Percentiles rank a stretch among this genome's conserved stretches.
These are phyloP conservation scores for Notothenia coriiceps DNA, from an alignment of 2,113 vertebrate genomes.

Conservation along the genomic window DNA sequence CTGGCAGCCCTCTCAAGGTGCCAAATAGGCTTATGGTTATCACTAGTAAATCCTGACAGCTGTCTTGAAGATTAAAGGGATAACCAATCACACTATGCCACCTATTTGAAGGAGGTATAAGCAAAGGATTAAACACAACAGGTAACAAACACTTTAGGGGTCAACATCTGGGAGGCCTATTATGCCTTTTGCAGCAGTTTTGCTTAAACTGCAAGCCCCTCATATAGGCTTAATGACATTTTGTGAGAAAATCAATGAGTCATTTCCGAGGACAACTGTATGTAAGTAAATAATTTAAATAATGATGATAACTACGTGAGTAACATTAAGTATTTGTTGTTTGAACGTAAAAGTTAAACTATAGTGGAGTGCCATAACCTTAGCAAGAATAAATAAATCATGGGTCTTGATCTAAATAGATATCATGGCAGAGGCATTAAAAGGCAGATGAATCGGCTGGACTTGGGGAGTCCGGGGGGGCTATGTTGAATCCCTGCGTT, in stretches of 20 bases:
- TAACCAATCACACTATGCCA: conserved; percentile 77
- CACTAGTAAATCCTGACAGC: conserved; percentile 82
- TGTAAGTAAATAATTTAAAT: too few species aligned
- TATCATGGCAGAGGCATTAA: too few species aligned
- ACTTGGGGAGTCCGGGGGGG: conserved; percentile 5
- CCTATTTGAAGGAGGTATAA: conserved; percentile 46
- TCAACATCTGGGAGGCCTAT: conserved; percentile 49
- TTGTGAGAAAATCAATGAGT: not conserved
- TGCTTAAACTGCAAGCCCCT: conserved; percentile 1
- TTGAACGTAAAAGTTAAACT: too few species aligned
- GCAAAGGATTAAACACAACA: conserved; percentile 52
- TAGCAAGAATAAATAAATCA: too few species aligned
- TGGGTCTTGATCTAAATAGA: too few species aligned
- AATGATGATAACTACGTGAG: too few species aligned
- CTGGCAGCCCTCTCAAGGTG: conserved; percentile 49
- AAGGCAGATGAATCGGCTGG: too few species aligned
- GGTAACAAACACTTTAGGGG: conserved; percentile 31
- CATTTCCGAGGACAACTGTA: too few species aligned
- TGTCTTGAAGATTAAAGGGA: conserved; percentile 83
- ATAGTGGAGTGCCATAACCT: too few species aligned
- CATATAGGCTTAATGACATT: not conserved
- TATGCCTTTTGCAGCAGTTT: not conserved
- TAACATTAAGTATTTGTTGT: too few species aligned
- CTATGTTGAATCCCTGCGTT: not conserved
- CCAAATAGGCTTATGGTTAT: conserved; percentile 77